Percentiles rank a stretch among this genome's conserved stretches.
phyloP scores from a whole-genome alignment of 2,797 vertebrate species.

The Amblyraja radiata region DNA sequence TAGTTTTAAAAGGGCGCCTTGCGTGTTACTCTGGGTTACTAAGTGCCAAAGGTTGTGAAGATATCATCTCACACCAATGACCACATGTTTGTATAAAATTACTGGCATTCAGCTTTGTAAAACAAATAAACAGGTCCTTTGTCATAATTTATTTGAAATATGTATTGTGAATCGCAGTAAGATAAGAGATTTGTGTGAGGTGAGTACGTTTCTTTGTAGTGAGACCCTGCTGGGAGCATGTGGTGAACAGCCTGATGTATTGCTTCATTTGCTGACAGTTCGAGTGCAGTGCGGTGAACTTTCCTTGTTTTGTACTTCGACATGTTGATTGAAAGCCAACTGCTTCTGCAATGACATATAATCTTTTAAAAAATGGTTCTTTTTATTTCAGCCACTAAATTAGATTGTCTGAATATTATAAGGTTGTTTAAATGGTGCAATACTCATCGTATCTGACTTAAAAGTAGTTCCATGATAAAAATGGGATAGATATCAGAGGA shows the following conservation, averaged over 20 bases:
- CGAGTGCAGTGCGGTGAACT: neutral
- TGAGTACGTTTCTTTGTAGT: neutral
- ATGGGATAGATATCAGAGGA: neutral
- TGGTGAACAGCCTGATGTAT: constrained; percentile 25
- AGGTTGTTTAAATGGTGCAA: neutral
- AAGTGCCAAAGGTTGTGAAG: neutral
- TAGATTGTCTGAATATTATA: neutral
- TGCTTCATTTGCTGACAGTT: constrained; percentile 19
- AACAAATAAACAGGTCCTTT: neutral
- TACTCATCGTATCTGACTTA: neutral
- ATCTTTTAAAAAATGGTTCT: neutral
- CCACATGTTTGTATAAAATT: neutral
- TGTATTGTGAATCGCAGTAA: constrained; percentile 14
- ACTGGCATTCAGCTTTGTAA: constrained; percentile 1
- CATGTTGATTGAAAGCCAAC: neutral
- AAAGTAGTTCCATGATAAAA: neutral
- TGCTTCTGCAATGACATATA: neutral
- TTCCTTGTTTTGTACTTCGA: neutral
- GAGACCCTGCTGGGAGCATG: neutral
- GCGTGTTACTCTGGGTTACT: neutral
- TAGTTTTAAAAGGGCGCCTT: neutral
- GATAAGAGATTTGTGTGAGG: neutral
- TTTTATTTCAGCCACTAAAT: neutral
- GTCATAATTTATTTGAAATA: neutral
- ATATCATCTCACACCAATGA: neutral